These are phyloP conservation scores for Myotis brandtii DNA, from an alignment of 2,113 vertebrate genomes.

Conservation along the genomic window DNA sequence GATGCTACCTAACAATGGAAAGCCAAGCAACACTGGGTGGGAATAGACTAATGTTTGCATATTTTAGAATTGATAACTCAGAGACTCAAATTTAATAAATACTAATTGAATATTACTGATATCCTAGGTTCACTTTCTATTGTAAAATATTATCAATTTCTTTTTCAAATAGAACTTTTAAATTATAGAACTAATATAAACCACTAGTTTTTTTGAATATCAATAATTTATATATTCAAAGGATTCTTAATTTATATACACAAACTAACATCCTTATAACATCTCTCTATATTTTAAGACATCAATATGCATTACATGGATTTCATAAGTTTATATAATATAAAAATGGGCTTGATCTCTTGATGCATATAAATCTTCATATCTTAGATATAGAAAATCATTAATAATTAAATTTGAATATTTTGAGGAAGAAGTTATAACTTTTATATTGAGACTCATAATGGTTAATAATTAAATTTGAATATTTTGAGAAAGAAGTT, in stretches of 20 bases:
- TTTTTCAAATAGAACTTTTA: neutral
- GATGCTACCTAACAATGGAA: neutral
- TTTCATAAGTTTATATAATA: neutral
- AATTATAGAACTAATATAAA: too few species aligned
- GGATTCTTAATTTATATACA: neutral
- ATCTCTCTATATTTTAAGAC: neutral
- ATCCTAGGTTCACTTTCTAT: neutral
- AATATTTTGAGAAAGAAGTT: neutral
- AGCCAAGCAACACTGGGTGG: neutral
- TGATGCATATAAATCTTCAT: neutral
- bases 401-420: neutral
- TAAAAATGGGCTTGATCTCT: neutral
- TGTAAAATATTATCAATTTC: neutral
- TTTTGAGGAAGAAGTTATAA: neutral
- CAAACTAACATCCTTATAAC: neutral
- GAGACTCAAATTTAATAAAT: neutral
- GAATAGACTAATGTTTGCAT: neutral
- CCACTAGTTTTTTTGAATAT: neutral
- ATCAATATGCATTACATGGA: neutral
- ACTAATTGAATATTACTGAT: neutral
- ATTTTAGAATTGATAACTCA: neutral
- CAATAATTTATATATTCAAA: neutral
- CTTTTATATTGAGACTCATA: neutral
- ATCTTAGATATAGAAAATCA: neutral
- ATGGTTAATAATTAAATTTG: neutral